These are phyloP conservation scores for Hippocampus barbouri DNA, from an alignment of 2,113 vertebrate species.

Conservation along the genomic window DNA sequence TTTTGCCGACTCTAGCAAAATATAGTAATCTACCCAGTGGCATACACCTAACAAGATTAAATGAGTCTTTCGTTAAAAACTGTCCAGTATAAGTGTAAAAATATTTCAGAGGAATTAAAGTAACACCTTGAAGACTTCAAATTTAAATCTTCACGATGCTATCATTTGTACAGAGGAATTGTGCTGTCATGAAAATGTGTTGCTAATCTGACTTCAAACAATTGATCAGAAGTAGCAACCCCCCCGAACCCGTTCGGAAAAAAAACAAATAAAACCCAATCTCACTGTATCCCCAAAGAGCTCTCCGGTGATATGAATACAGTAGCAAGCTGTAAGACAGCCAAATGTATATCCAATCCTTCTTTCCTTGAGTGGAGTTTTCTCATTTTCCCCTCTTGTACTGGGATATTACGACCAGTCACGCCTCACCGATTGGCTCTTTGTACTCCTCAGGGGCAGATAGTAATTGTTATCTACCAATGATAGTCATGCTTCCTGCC, in stretches of 20 bases:
- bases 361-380: conserved; percentile 60
- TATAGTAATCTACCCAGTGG: not conserved
- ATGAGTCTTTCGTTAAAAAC: not conserved
- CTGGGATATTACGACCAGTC: conserved; percentile 62
- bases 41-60: not conserved
- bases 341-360: conserved; percentile 31
- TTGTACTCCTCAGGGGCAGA: conserved; percentile 63
- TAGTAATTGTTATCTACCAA: conserved; percentile 73
- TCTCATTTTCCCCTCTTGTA: conserved; percentile 61
- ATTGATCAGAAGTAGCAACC: no score
- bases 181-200: conserved; percentile 1
- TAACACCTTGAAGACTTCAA: no score
- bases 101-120: no score
- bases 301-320: conserved; percentile 4
- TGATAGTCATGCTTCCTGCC: conserved; percentile 61
- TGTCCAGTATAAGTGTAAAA: no score
- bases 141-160: no score
- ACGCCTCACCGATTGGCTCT: conserved; percentile 64
- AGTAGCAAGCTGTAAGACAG: conserved; percentile 12
- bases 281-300: conserved; percentile 2
- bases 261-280: not conserved
- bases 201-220: not conserved
- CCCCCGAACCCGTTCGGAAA: no score
- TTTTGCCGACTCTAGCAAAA: conserved; percentile 8
- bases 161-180: not conserved